Conservation (phyloP, 2,888 invertebrate genomes). For the Junonia oenone region DNA sequence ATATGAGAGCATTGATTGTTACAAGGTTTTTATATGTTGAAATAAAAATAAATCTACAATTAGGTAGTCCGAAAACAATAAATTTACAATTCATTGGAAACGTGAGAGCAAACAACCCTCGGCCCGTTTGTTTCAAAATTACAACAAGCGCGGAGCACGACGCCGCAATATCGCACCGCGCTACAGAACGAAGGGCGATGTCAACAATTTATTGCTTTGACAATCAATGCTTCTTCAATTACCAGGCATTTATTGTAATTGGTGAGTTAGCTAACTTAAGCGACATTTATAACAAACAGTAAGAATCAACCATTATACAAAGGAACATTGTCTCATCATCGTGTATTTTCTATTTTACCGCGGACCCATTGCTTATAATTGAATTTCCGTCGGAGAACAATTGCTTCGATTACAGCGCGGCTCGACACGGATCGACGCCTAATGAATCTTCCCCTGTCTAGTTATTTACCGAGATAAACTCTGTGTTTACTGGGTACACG, state of each 20-base stretch:
- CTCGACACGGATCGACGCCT: conserved; percentile 73
- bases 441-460: conserved; percentile 77
- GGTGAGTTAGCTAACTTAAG: neutral
- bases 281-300: conserved; percentile 2
- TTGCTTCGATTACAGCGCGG: conserved; percentile 73
- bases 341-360: conserved; percentile 36
- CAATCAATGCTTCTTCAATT: conserved; percentile 29
- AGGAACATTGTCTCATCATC: conserved; percentile 54
- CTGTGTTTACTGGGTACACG: conserved; percentile 73
- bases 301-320: conserved; percentile 40
- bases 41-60: neutral
- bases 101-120: conserved; percentile 69
- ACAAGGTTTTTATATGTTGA: neutral
- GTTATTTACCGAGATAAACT: conserved; percentile 76
- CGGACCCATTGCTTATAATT: conserved; percentile 64
- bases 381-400: conserved; percentile 74
- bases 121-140: conserved; percentile 59
- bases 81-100: conserved; percentile 31
- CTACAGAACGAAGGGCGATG: conserved; percentile 33
- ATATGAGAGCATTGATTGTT: neutral
- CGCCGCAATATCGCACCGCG: conserved; percentile 51
- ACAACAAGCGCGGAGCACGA: conserved; percentile 68
- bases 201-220: conserved; percentile 54
- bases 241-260: conserved; percentile 61
- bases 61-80: neutral